Percentiles rank a stretch among this genome's conserved stretches.
These are phyloP conservation scores for Amphilophus citrinellus DNA, from an alignment of 2,113 vertebrate genomes.

Conservation along the genomic window DNA sequence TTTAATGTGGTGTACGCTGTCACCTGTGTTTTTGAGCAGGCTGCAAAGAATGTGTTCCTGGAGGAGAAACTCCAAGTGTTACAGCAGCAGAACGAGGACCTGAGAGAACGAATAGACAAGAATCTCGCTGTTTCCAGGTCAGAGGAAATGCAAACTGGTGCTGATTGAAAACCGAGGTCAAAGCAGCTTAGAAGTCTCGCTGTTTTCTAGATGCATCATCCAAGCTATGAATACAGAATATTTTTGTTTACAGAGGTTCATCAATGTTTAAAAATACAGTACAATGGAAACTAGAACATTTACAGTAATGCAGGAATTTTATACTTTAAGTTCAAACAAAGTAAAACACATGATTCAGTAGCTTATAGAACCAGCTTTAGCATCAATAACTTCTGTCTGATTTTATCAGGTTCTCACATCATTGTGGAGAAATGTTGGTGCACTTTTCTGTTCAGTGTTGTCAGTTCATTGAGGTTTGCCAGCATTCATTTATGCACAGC, in stretches of 20 bases:
- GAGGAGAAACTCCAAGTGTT: conserved; percentile 94
- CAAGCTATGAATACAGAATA: not conserved
- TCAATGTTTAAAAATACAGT: not conserved
- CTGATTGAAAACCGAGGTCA: not conserved
- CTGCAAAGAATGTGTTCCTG: conserved; percentile 92
- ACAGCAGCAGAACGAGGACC: conserved; percentile 96
- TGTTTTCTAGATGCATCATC: not conserved
- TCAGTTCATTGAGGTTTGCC: too few species aligned
- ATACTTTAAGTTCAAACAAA: too few species aligned
- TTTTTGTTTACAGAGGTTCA: not conserved
- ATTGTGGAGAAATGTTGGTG: too few species aligned
- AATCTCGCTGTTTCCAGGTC: conserved; percentile 93
- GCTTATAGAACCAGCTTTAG: too few species aligned
- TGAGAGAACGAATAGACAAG: conserved; percentile 92
- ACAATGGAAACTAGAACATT: not conserved
- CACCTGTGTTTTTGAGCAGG: conserved; percentile 82
- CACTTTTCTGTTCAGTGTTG: too few species aligned
- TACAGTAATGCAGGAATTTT: not conserved
- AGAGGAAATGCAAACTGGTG: not conserved
- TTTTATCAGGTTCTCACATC: too few species aligned
- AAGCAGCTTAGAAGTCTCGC: not conserved
- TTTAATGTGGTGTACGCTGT: conserved; percentile 61
- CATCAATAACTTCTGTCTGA: too few species aligned
- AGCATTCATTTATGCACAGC: too few species aligned
- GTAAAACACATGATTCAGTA: too few species aligned